Conservation (phyloP, 2,797 vertebrate species). For the Diplodus puntazzo region DNA sequence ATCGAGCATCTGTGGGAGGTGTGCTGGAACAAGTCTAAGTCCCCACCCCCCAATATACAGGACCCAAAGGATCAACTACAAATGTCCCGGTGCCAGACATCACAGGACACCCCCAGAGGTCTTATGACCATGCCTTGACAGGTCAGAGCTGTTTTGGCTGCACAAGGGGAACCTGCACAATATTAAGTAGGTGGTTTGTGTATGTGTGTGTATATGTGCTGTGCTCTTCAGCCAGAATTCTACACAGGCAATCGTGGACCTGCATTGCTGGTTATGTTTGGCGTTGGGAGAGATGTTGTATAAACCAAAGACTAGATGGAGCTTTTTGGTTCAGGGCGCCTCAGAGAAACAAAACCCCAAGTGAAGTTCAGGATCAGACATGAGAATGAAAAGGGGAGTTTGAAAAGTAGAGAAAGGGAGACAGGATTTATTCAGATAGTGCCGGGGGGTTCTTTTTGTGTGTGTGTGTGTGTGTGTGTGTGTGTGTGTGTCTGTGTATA, state of each 20-base stretch:
- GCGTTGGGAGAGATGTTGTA: slow-evolving; percentile 5
- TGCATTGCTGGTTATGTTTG: neutral
- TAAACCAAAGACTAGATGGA: slow-evolving; percentile 29
- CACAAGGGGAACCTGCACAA: too few relatives aligned
- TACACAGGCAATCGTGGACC: neutral
- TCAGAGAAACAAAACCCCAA: slow-evolving; percentile 26
- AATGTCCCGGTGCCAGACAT: too few relatives aligned
- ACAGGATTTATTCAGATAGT: slow-evolving; percentile 67
- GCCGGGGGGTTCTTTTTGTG: slow-evolving; percentile 41
- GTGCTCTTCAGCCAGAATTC: slow-evolving; percentile 3
- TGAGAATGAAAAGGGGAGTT: slow-evolving; percentile 33
- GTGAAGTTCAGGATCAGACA: slow-evolving; percentile 37
- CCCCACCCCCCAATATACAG: too few relatives aligned
- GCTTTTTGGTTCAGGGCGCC: slow-evolving; percentile 12
- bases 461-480: slow-evolving; percentile 13
- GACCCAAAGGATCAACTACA: too few relatives aligned
- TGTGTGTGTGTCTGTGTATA: neutral
- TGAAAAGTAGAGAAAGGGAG: slow-evolving; percentile 44
- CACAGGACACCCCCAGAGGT: too few relatives aligned
- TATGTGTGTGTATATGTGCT: slow-evolving; percentile 3
- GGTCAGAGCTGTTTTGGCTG: too few relatives aligned
- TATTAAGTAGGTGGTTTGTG: too few relatives aligned
- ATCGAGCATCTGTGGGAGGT: too few relatives aligned
- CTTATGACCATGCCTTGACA: too few relatives aligned
- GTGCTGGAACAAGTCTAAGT: too few relatives aligned